phyloP scores from a whole-genome alignment of 1,140 invertebrate genomes.

The Marisa cornuarietis region DNA sequence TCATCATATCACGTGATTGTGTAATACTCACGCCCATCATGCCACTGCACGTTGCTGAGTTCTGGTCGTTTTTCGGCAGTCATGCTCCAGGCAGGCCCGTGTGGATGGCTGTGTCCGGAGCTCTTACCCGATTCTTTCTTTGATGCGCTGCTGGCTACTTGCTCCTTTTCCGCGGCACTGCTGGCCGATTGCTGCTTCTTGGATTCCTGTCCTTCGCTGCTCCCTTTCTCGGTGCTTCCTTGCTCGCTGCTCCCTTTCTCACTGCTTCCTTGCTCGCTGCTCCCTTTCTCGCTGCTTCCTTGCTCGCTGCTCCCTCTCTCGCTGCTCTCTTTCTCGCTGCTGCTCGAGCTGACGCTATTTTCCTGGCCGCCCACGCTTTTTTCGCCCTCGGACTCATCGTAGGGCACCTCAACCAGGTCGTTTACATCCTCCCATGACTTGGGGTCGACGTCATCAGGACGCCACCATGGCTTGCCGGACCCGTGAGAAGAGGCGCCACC shows the following conservation, averaged over 20 bases:
- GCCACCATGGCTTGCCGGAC: constrained; percentile 32
- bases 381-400: not conserved
- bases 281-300: not conserved
- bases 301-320: not conserved
- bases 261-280: not conserved
- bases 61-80: constrained; percentile 9
- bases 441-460: constrained; percentile 30
- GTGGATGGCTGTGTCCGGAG: constrained; percentile 6
- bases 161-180: not conserved
- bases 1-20: not conserved
- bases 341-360: not conserved
- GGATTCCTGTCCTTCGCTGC: not conserved
- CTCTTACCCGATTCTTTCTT: constrained; percentile 12
- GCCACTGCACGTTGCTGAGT: constrained; percentile 10
- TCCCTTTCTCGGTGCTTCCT: not conserved
- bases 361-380: not conserved
- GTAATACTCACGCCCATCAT: constrained; percentile 19
- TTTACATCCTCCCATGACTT: constrained; percentile 27
- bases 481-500: too few species aligned
- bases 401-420: constrained; percentile 15
- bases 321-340: not conserved
- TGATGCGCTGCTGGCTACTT: not conserved
- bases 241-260: too few species aligned
- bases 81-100: not conserved
- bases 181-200: not conserved